Base-by-base conservation (phyloP, 2,888 invertebrate species). In the Pyrgus malvae region DNA sequence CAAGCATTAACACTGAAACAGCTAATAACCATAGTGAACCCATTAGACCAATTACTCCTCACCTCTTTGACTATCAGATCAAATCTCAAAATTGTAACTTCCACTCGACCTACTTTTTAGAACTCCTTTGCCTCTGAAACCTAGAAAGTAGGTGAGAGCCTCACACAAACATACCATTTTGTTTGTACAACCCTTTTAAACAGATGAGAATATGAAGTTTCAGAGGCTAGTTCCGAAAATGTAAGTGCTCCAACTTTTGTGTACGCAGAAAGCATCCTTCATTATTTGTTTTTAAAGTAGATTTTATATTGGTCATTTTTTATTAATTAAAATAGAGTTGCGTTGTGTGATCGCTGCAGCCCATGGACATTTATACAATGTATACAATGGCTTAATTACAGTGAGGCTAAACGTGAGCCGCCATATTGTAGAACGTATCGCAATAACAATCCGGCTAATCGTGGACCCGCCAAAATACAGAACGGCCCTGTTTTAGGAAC, bases 141-240 rank as follows among this genome's bases (percentile, higher is more conserved):
- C 42, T 37, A 44, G 51, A 51, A 51, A 51, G 51, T 51, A 51
- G 51, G 51, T 44, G 51, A 51, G 51, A 37, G 51, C 33, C 16
- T 3, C 35, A 35, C 50, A 50, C 33, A 29, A 17, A 44, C 25
- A 50, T 44, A 17, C 27, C 51, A 42, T 51, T 33, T 51, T 37
- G 37, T 37, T 27, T 51, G 44, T 33, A 51, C 35, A 37, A 44
- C 44, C 35, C 51, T 44, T 44, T 49, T 51, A 44, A 51, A 37
- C 42, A 33, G 44, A 51, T 44, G 51, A n/a, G n/a, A 51, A 44
- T 44, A 51, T 44, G 44, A 44, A 51, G 51, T 51, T 44, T 37
- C 51, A 27, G 44, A 51, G 27, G 51, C 42, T 44, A 51, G 35
- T 51, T 51, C 37, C 44, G 42, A 51, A 51, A 51, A 33, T 44